These are phyloP conservation scores for Drosophila novamexicana DNA, from an alignment of 1,140 invertebrate genomes.

Conservation along the genomic window DNA sequence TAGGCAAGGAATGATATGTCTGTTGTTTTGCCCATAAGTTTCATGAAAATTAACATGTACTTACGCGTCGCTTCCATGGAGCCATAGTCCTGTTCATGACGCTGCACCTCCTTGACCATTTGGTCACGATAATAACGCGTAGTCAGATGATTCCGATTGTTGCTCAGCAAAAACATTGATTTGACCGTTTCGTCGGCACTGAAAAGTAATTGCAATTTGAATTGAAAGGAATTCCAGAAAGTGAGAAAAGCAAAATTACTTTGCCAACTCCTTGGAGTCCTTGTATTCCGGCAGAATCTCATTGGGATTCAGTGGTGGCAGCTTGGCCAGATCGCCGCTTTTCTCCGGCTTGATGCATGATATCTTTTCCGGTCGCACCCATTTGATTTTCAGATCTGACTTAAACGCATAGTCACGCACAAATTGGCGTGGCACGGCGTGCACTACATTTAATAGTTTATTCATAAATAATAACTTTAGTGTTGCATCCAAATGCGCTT, in stretches of 20 bases:
- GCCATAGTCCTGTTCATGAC: slow-evolving; percentile 86
- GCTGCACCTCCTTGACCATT: slow-evolving; percentile 85
- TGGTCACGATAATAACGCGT: slow-evolving; percentile 81
- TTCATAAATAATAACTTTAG: slow-evolving; percentile 59
- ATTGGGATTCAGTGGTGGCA: slow-evolving; percentile 83
- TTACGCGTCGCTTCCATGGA: slow-evolving; percentile 87
- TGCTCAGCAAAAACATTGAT: slow-evolving; percentile 86
- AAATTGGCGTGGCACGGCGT: slow-evolving; percentile 65
- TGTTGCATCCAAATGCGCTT: slow-evolving; percentile 6
- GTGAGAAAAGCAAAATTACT: slow-evolving; percentile 74
- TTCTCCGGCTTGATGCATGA: slow-evolving; percentile 85
- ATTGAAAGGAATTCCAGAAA: background rate
- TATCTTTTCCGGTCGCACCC: slow-evolving; percentile 87
- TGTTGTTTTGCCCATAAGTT: background rate
- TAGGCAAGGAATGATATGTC: background rate
- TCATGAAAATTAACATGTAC: background rate
- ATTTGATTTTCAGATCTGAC: slow-evolving; percentile 88
- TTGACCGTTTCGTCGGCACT: slow-evolving; percentile 87
- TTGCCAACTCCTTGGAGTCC: slow-evolving; percentile 86
- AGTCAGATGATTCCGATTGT: slow-evolving; percentile 83
- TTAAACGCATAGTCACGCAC: slow-evolving; percentile 85
- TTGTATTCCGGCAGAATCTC: slow-evolving; percentile 80
- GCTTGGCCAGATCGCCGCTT: slow-evolving; percentile 86
- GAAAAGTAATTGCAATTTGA: background rate
- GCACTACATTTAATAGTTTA: slow-evolving; percentile 67